phyloP scores from a whole-genome alignment of 2,113 vertebrate genomes.

The Poicephalus gulielmi region DNA sequence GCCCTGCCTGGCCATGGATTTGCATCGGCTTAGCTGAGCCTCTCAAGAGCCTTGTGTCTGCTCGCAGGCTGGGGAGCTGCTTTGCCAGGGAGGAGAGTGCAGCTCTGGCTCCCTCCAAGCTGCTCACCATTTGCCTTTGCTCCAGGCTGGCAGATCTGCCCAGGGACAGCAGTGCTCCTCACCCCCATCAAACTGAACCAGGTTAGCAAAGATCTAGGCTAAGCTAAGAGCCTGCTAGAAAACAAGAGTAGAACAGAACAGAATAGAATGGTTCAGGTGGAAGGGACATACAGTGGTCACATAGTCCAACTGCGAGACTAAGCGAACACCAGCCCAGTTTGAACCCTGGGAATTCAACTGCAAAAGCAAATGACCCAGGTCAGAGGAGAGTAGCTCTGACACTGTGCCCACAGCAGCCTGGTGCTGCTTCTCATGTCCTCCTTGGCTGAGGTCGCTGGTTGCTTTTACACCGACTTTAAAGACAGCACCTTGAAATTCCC shows the following conservation, averaged over 20 bases:
- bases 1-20: not conserved
- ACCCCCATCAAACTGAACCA: not conserved
- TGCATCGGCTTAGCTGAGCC: not conserved
- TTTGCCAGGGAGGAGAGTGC: not conserved
- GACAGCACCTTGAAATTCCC: not conserved
- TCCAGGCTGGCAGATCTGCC: not conserved
- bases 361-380: not conserved
- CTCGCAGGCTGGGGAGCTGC: fast-evolving
- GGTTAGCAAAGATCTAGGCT: not conserved
- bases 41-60: not conserved
- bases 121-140: not conserved
- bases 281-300: not conserved
- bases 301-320: not conserved
- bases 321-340: not conserved
- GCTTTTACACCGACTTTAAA: not conserved
- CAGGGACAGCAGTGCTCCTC: not conserved
- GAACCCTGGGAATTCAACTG: not conserved
- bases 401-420: not conserved
- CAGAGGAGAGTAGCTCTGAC: not conserved
- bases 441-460: not conserved
- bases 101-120: not conserved
- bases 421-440: not conserved
- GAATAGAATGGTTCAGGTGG: not conserved
- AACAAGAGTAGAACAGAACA: not conserved
- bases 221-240: not conserved